phyloP scores from a whole-genome alignment of 2,888 invertebrate genomes.

The Leucoptera coffeella region DNA sequence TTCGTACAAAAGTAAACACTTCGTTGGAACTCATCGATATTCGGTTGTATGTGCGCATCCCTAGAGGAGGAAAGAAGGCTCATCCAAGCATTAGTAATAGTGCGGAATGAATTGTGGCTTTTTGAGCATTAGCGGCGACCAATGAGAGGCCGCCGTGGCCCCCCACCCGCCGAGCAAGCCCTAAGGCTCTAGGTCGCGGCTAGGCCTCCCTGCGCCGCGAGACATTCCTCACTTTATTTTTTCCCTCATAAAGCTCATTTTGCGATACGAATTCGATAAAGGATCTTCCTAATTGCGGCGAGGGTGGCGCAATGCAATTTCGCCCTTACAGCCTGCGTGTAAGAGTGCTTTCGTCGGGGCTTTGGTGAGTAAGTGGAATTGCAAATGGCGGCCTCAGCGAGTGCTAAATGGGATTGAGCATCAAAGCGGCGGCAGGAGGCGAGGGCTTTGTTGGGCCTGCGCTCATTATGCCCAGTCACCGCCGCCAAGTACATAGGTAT shows the following conservation, averaged over 20 bases:
- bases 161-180: slow-evolving; percentile 33
- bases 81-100: slow-evolving; percentile 47
- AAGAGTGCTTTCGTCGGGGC: too few relatives aligned
- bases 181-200: slow-evolving; percentile 27
- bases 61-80: too few relatives aligned
- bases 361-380: slow-evolving; percentile 38
- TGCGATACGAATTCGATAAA: too few relatives aligned
- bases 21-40: too few relatives aligned
- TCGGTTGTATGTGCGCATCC: too few relatives aligned
- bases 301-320: slow-evolving; percentile 20
- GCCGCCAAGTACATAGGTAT: background rate
- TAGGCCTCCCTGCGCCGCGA: too few relatives aligned
- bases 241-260: too few relatives aligned
- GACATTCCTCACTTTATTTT: too few relatives aligned
- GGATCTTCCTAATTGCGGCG: slow-evolving; percentile 7
- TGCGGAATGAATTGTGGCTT: slow-evolving; percentile 40
- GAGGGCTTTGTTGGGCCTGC: background rate
- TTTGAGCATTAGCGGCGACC: too few relatives aligned
- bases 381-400: slow-evolving; percentile 29
- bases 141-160: slow-evolving; percentile 18
- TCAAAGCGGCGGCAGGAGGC: background rate
- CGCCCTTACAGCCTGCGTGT: too few relatives aligned
- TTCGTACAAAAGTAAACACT: too few relatives aligned
- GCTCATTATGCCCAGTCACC: background rate
- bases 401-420: background rate